Percentiles rank a stretch among this genome's conserved stretches.
Conservation (phyloP, 2,797 vertebrate species). For the Gouania willdenowi region DNA sequence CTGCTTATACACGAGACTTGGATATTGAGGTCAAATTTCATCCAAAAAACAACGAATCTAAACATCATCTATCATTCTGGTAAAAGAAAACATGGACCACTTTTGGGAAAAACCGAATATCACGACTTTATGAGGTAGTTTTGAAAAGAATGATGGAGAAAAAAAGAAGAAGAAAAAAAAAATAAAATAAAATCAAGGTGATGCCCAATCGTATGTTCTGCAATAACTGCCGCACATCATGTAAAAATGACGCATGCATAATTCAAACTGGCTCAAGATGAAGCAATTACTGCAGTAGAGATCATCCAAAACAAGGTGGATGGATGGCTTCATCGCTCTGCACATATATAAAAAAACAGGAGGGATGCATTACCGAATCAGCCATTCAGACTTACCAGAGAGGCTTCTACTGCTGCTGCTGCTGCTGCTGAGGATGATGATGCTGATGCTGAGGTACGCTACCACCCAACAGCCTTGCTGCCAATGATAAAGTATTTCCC, state of each 20-base stretch:
- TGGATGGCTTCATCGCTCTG: no score
- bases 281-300: neutral
- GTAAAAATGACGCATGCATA: conserved; percentile 57
- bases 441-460: conserved; percentile 16
- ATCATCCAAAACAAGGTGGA: conserved; percentile 9
- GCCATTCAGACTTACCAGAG: conserved; percentile 62
- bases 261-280: conserved; percentile 3
- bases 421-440: conserved; percentile 3
- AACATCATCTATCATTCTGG: no score
- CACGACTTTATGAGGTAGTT: neutral
- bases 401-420: conserved; percentile 15
- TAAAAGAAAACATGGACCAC: neutral
- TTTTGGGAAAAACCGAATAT: conserved; percentile 2
- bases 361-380: no score
- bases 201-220: conserved; percentile 38
- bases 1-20: neutral
- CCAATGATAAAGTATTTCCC: conserved; percentile 46
- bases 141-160: no score
- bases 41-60: neutral
- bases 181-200: conserved; percentile 28
- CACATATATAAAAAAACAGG: no score
- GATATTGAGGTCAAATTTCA: conserved; percentile 24
- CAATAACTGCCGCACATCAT: conserved; percentile 25
- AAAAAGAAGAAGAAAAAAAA: no score
- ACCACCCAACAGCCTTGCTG: conserved; percentile 27